Base-by-base conservation (phyloP, 2,797 vertebrate species). In the Crocodylus rhombifer region DNA sequence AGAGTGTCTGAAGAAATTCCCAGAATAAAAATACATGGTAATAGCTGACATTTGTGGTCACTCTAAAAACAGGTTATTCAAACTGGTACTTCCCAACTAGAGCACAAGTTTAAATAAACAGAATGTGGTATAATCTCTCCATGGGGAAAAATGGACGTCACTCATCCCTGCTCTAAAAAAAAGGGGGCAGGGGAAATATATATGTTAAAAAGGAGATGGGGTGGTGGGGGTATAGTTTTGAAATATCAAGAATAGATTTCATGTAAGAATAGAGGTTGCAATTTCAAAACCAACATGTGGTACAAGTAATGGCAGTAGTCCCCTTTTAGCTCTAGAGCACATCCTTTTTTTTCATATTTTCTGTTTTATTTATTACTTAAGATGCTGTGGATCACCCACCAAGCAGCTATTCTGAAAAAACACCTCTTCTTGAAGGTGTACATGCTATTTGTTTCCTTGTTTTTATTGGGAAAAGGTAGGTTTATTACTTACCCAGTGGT, bases 21-120 rank as follows among this genome's bases (percentile, higher is more conserved):
- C 33, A 60, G 16, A 92, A 42, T 61, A 82, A 87, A 65, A 94
- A 6, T 75, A 42, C 56, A 10, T 16, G 28, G 55, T 77, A 15
- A 64, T 91, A 87, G 77, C 71, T 87, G 77, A 20, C 63, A 69
- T 90, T 78, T 90, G 90, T 80, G 90, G 93, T 90, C 77, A 20
- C 78, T 86, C 1, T 56, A 63, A 88, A 93, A 94, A 60, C 64
- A 82, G 55, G 25, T 64, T 79, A 36, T 82, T 74, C 55, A 87
- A 87, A 65, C 26, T 55, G 26, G 67, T 74, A 6, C 42, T 93
- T 94, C 65, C 7, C 6, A 86, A 80, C 73, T 30, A 56, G 73
- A 55, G 82, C 63, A 67, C 65, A 82, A 85, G 71, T 78, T 84
- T 74, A 91, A 93, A 80, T 26, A 82, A 92, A 89, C 42, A 57